Percentiles rank a stretch among this genome's conserved stretches.
These are phyloP conservation scores for Noctua janthe DNA, from an alignment of 2,888 invertebrate genomes.

Conservation along the genomic window DNA sequence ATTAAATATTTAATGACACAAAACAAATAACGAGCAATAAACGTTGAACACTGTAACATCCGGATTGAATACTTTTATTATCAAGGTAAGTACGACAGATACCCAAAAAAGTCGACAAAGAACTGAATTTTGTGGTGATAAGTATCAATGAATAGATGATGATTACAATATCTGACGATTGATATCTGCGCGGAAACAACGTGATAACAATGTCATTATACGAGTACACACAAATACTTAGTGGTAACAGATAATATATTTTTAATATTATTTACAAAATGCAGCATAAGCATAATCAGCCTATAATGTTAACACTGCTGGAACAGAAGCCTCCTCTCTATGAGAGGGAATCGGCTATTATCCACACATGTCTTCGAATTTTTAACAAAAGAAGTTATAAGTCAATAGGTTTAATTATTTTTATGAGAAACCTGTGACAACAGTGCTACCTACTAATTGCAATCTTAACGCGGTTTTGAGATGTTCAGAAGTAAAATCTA, in stretches of 20 bases:
- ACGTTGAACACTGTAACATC: conserved; percentile 28
- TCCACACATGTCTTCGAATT: neutral
- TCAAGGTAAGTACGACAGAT: conserved; percentile 70
- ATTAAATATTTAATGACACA: neutral
- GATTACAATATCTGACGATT: conserved; percentile 81
- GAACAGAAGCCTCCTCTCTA: neutral
- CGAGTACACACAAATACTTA: conserved; percentile 47
- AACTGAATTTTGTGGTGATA: conserved; percentile 74
- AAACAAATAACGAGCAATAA: neutral
- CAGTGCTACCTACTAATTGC: neutral
- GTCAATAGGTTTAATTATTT: neutral
- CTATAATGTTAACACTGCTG: neutral
- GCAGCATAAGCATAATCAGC: neutral
- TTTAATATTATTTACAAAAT: conserved; percentile 6
- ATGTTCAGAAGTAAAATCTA: too few relatives aligned
- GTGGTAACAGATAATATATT: conserved; percentile 27
- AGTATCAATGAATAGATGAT: conserved; percentile 70
- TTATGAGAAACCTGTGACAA: neutral
- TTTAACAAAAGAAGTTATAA: neutral
- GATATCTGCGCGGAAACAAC: conserved; percentile 83
- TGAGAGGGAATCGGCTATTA: neutral
- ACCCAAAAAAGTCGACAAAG: conserved; percentile 70
- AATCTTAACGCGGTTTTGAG: neutral
- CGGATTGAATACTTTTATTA: conserved; percentile 34
- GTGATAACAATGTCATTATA: conserved; percentile 72